Percentiles rank a stretch among this genome's conserved stretches.
phyloP scores from a whole-genome alignment of 2,888 invertebrate species.

The Lepidonotus clava region DNA sequence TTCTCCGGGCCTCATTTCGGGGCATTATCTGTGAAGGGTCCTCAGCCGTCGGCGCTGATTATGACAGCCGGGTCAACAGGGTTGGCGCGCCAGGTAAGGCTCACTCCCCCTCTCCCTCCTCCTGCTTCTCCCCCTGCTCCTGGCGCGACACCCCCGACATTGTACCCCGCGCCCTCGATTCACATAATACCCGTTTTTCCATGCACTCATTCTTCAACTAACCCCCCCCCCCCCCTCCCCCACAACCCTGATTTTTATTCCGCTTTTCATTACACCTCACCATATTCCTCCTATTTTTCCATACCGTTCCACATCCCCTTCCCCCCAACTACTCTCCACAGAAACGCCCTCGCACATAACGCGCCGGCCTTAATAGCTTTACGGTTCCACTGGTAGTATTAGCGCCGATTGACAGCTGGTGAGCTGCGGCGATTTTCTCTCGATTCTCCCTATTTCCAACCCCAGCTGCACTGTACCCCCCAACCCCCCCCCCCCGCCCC shows the following conservation, averaged over 20 bases:
- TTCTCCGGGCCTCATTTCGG: neutral
- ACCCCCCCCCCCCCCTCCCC: slow-evolving; percentile 6
- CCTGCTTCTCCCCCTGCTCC: neutral
- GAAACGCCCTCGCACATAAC: slow-evolving; percentile 11
- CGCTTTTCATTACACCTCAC: too few relatives aligned
- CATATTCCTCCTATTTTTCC: neutral
- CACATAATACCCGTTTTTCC: too few relatives aligned
- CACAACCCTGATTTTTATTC: neutral
- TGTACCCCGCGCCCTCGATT: neutral
- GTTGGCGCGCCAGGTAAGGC: neutral
- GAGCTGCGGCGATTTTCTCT: neutral
- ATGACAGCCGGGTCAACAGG: slow-evolving; percentile 11
- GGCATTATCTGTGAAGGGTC: slow-evolving; percentile 30
- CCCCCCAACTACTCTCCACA: neutral
- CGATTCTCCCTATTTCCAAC: neutral
- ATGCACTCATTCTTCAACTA: neutral
- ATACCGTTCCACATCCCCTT: neutral
- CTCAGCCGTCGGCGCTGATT: neutral
- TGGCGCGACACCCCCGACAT: neutral
- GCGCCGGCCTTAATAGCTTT: neutral
- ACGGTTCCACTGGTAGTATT: neutral
- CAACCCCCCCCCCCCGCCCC: neutral
- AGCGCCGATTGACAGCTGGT: neutral
- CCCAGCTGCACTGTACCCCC: neutral
- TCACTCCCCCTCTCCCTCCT: too few relatives aligned